Base-by-base conservation (phyloP, 2,888 invertebrate genomes). In the Microplitis deprimator region DNA sequence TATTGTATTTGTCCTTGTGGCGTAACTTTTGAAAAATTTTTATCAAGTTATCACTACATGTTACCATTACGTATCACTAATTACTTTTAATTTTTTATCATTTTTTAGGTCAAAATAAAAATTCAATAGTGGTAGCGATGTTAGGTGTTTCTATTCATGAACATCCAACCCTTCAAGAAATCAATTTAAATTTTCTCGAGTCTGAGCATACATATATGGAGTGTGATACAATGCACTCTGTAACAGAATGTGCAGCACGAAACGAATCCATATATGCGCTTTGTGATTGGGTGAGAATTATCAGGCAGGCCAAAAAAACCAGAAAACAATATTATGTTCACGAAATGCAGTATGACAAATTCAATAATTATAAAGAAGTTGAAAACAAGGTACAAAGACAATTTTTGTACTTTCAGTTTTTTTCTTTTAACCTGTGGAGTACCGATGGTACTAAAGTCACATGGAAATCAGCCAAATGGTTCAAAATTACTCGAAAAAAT, bases 81-180 rank as follows among this genome's bases (percentile, higher is more conserved):
- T 20, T 1, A 20, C 20, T 1, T 69, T 39, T 16, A 10, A 5
- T 13, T 60, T 8, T 60, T 41, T 62, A 62, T 16, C 7, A 62
- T 62, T 16, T 29, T 76, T 29, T 50, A 72, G 72, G 72, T 20
- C 76, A 71, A 72, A 76, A 76, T 16, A 72, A 72, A 65, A 76
- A 76, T 72, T 65, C 39, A 1, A 65, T 76, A 6, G 40, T 76
- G 3, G 67, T 72, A 5, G 50, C 67, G 6, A 59, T 65, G 38
- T n/a, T 76, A 3, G 70, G 70, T 10, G 39, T 29, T 40, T 17
- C 64, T 20, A 10, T 72, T 6, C 60, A 50, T n/a, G 39, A 8
- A 2, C 71, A 76, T 10, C 65, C 65, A 8, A 60, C 67, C 1
- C 75, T 76, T 5, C 20, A 76, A 41, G n/a, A 39, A 7, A 72